These are phyloP conservation scores for Agriopis marginaria DNA, from an alignment of 2,888 invertebrate genomes.

Conservation along the genomic window DNA sequence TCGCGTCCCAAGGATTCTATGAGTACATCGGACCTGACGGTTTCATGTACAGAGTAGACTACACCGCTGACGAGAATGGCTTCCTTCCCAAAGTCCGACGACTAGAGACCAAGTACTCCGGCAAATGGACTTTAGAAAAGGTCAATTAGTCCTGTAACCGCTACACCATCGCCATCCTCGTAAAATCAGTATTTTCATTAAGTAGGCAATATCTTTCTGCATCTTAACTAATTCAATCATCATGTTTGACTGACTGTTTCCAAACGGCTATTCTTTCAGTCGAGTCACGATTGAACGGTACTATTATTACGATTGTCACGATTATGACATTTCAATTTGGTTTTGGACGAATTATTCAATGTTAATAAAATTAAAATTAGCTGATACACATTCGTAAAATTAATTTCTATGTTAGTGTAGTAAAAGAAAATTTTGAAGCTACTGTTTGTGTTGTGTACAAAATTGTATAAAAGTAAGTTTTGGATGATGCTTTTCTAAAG, in stretches of 20 bases:
- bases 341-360: constrained; percentile 49
- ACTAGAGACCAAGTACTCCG: constrained; percentile 80
- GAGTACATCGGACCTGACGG: constrained; percentile 85
- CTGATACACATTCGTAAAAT: constrained; percentile 51
- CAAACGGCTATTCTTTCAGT: constrained; percentile 53
- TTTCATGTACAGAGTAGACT: constrained; percentile 83
- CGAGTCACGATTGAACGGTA: constrained; percentile 59
- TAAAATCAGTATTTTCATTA: constrained; percentile 78
- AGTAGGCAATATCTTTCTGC: constrained; percentile 58
- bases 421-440: constrained; percentile 47
- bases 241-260: constrained; percentile 56
- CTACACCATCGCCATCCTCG: constrained; percentile 53
- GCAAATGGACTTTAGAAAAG: constrained; percentile 81
- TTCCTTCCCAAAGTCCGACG: constrained; percentile 80
- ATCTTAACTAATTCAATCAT: constrained; percentile 31
- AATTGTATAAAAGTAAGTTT: constrained; percentile 53
- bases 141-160: constrained; percentile 62
- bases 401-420: constrained; percentile 42
- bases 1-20: constrained; percentile 82
- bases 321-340: constrained; percentile 69
- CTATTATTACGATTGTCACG: constrained; percentile 53
- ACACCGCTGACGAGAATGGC: constrained; percentile 83
- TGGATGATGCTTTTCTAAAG: constrained; percentile 50
- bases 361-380: constrained; percentile 33
- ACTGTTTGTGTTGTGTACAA: constrained; percentile 58